Base-by-base conservation (phyloP, 2,888 invertebrate species). In the Callosobruchus maculatus region DNA sequence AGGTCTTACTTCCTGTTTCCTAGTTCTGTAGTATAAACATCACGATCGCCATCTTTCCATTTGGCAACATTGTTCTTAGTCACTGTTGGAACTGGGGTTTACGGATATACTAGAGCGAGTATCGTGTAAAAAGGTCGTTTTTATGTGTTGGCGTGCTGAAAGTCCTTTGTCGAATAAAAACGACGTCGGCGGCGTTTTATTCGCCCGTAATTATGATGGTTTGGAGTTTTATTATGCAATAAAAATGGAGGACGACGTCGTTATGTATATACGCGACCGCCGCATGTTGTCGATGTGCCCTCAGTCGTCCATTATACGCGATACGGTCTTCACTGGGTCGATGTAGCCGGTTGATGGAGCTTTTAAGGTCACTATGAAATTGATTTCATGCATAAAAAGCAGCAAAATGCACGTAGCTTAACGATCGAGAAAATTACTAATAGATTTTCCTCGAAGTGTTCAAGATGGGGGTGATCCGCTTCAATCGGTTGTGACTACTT, bases 121-220 rank as follows among this genome's bases (percentile, higher is more conserved):
- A 49, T 49, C 49, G 49, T 70, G n/a, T 49, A 21, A 22, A 21
- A 2, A 70, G 21, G 70, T 22, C 70, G 26, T 22, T 71, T 31
- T 74, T 77, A 76, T 78, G 77, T 72, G 77, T 74, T 79, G 74
- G 80, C 80, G 79, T 80, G 79, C 78, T 78, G 77, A 76, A 75
- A 77, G 79, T 76, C 76, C 77, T 79, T 80, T 77, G 77, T 77
- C 73, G 71, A 77, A 78, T 76, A 79, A 78, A 73, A 74, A 49
- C 49, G 49, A 13, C 49, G 49, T 7, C 49, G 18, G 13, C 18
- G 49, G 13, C 70, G 71, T 76, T 80, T 78, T 77, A 75, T 77
- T 73, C 77, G 71, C 71, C 73, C 71, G 71, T 78, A 76, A 78
- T 78, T 77, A 75, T 76, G 68, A 76, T 74, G 74, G 76, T 75